A percentile compares a stretch with the other conserved stretches of the same genome.
phyloP scores from a whole-genome alignment of 2,888 invertebrate species.

The Tiliacea citrago region DNA sequence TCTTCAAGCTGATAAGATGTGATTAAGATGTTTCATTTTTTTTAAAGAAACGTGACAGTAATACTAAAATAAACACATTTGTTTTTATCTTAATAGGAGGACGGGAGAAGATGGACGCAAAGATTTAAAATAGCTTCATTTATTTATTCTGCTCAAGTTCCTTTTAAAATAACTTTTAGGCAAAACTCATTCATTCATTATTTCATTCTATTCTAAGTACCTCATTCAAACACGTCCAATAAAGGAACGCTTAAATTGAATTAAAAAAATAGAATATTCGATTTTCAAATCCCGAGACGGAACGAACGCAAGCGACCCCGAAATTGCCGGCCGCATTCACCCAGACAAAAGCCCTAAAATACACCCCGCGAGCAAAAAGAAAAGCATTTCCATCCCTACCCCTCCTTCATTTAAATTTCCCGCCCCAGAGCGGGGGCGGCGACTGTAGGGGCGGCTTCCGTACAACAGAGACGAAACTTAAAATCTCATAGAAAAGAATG shows the following conservation, averaged over 20 bases:
- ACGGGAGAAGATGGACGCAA: conserved; percentile 43
- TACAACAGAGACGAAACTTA: conserved; percentile 87
- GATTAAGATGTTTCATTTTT: conserved; percentile 13
- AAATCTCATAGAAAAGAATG: conserved; percentile 89
- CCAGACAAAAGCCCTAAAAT: conserved; percentile 90
- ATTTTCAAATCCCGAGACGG: conserved; percentile 85
- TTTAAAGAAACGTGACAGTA: conserved; percentile 45
- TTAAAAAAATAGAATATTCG: conserved; percentile 76
- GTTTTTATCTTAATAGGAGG: conserved; percentile 52
- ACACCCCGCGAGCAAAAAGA: conserved; percentile 89
- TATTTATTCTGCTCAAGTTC: conserved; percentile 19
- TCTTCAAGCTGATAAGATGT: conserved; percentile 21
- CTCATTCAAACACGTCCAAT: conserved; percentile 56
- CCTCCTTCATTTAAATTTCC: conserved; percentile 89
- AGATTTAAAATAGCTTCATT: conserved; percentile 37
- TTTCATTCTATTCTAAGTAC: conserved; percentile 50
- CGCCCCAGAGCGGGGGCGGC: conserved; percentile 89
- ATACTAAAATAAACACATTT: conserved; percentile 39
- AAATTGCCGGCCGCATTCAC: conserved; percentile 90
- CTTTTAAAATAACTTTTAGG: conserved; percentile 36
- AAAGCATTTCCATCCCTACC: conserved; percentile 89
- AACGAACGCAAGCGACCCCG: conserved; percentile 88
- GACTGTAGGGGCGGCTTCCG: conserved; percentile 89
- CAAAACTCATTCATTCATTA: conserved; percentile 43
- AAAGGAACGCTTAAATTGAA: conserved; percentile 56